Evolutionary conservation across 2,888 invertebrate genomes (phyloP), one percentile per base, ranked within the genome.

Genomic region (Drosophila niveifrons): DNA sequence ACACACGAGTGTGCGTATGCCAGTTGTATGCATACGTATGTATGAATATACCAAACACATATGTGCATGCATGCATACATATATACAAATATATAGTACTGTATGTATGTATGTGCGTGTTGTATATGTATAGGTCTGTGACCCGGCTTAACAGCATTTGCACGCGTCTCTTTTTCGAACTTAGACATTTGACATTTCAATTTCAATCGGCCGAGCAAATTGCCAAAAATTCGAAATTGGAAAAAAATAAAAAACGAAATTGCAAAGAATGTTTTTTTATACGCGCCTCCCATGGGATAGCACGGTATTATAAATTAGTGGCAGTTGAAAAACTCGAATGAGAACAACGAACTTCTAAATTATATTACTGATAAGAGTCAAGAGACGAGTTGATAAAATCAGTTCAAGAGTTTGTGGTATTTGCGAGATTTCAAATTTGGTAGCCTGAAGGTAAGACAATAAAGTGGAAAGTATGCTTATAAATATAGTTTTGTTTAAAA

Each of bases 141-240:
- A 69, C 79, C 73, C 65, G 57, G 67, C 71, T 66, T 82, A 70
- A 69, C 68, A 67, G 58, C 48, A 70, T 71, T 78, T 70, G 43
- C 55, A 63, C 63, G 67, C 72, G 31, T 64, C 65, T 47, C 29
- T 56, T 50, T 52, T 28, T 34, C 47, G 55, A 59, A 55, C 80
- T 72, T 74, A 66, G 80, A 72, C 74, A 67, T 76, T 82, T 82
- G 76, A 76, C 81, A 85, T 82, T 82, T 82, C 80, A 76, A 82
- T 85, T 82, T 76, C 66, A 79, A 75, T 81, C 75, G 81, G 62
- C 56, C 50, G 47, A 48, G 18, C 41, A 65, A 65, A 59, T 59
- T 53, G 56, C 46, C 36, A 62, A 53, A 13, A 62, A 50, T 46
- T 56, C 28, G 23, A 66, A 71, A 74, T 67, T 57, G 56, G 66